Evolutionary conservation across 2,888 invertebrate genomes (phyloP).

Genomic region (Eurois occulta): DNA sequence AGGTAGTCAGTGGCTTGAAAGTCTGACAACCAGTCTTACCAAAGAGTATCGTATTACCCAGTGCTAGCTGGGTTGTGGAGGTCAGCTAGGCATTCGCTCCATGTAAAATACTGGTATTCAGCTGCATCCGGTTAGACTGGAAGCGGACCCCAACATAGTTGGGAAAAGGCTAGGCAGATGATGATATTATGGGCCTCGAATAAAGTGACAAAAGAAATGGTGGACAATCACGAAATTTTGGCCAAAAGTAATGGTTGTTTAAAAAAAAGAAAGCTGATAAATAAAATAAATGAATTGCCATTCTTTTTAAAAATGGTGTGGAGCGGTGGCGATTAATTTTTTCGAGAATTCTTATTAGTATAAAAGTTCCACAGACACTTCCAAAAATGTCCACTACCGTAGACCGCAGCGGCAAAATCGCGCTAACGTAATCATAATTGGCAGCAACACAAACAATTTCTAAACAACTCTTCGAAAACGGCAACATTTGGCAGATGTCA

Average conservation of each 20-base stretch:
- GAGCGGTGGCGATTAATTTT: neutral
- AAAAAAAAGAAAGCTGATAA: neutral
- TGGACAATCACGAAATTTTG: neutral
- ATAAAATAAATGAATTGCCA: neutral
- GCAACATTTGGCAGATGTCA: neutral
- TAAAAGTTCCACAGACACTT: too few species aligned
- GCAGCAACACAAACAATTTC: neutral
- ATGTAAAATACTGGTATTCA: too few species aligned
- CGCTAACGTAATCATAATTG: neutral
- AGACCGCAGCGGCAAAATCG: neutral
- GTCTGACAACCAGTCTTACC: too few species aligned
- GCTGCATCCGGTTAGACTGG: too few species aligned
- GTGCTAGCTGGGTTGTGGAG: too few species aligned
- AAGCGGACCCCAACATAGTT: too few species aligned
- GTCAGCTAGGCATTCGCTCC: too few species aligned
- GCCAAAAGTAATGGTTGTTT: too few species aligned
- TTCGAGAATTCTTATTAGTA: neutral
- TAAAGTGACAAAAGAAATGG: neutral
- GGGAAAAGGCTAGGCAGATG: too few species aligned
- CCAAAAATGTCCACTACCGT: neutral
- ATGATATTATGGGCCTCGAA: too few species aligned
- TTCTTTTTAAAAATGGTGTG: neutral
- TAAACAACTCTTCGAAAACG: neutral
- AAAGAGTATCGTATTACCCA: too few species aligned
- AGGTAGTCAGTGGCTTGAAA: too few species aligned